Evolutionary conservation across 2,888 invertebrate genomes (phyloP), one percentile per base, ranked within the genome.

Genomic region (Eilema sororculum): DNA sequence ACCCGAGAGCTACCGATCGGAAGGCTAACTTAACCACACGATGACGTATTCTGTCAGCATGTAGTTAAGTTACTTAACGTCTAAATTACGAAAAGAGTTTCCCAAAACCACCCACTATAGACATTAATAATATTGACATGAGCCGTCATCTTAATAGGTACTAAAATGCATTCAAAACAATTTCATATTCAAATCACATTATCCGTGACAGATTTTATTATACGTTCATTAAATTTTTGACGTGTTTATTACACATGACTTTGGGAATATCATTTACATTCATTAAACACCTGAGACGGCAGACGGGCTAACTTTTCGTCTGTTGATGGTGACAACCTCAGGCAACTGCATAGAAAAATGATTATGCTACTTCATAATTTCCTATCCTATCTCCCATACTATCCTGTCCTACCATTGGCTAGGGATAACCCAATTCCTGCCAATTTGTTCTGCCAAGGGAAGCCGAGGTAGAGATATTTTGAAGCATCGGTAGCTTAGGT

Each of bases 121-220:
- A 41, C 25, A 56, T 65, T 9, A 20, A 20, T 46, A 58, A 58
- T 24, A 16, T 58, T 6, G 37, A 33, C 1, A 41, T 24, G 22
- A 58, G 16, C n/a, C 33, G 20, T 37, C 22, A 25, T 58, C 3
- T 37, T 37, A 58, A 33, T 58, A 37, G 24, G 57, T 58, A 37
- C 25, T 58, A 58, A 58, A 66, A 66, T 28, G 64, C 56, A 67
- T 60, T 60, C 28, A 0, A n/a, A 58, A 67, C 30, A 67, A 41
- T 59, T 41, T 16, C n/a, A 6, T 66, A 66, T 66, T 66, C 25
- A 41, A 58, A 37, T 16, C 13, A 66, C 20, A 25, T 58, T 41
- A 28, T 37, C 12, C 24, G 12, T 37, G 41, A 37, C 13, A 37
- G 41, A 24, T 41, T 63, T 63, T 63, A 63, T 41, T n/a, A 63